These are phyloP conservation scores for Probosciger aterrimus DNA, from an alignment of 2,113 vertebrate species.

Conservation along the genomic window DNA sequence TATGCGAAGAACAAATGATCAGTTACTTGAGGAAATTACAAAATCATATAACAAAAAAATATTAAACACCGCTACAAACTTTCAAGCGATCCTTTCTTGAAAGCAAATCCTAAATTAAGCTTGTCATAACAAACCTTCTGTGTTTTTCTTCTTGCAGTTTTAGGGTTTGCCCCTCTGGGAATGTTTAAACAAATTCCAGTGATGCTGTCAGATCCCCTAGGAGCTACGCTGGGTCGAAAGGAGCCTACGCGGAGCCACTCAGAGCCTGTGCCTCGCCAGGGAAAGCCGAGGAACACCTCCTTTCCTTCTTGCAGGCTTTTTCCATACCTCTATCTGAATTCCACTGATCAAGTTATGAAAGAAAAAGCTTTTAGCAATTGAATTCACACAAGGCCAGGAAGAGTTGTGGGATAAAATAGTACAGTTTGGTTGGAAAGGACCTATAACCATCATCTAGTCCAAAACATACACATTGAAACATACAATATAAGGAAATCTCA, in stretches of 20 bases:
- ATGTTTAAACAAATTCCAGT: slow-evolving; percentile 11
- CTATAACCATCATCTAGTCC: not conserved
- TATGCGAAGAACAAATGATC: not conserved
- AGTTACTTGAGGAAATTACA: not conserved
- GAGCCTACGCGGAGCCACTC: not conserved
- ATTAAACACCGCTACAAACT: not conserved
- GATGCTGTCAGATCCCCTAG: not conserved
- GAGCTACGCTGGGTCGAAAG: not conserved
- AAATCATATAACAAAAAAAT: not conserved
- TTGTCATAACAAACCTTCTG: not conserved
- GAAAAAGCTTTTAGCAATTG: not conserved
- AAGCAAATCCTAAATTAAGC: not conserved
- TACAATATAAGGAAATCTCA: not conserved
- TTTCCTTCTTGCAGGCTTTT: not conserved
- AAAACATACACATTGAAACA: not conserved
- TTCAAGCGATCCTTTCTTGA: not conserved
- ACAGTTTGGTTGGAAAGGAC: not conserved
- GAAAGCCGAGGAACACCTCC: not conserved
- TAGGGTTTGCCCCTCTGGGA: not conserved
- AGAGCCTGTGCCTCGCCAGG: not conserved
- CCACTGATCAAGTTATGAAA: not conserved
- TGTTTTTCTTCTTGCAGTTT: not conserved
- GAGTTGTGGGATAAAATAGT: not conserved
- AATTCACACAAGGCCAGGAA: not conserved
- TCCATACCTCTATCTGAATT: not conserved